These are phyloP conservation scores for Kradibia gibbosae DNA, from an alignment of 1,140 invertebrate species.

Conservation along the genomic window DNA sequence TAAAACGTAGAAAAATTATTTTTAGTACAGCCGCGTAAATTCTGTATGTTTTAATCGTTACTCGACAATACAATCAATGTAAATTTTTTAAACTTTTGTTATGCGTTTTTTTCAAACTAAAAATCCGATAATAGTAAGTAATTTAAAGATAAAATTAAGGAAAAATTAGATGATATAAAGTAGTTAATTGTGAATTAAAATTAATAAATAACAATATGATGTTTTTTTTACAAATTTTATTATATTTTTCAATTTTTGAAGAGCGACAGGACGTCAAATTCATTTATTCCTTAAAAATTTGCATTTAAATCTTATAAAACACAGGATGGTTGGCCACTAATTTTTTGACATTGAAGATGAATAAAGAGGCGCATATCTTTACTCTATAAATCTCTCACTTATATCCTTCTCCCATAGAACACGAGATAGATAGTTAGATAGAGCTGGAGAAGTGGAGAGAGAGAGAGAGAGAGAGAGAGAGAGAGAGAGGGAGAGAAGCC, in stretches of 20 bases:
- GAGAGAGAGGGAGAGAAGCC: background rate
- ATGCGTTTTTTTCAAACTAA: too few species aligned
- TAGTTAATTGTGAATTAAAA: background rate
- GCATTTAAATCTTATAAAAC: constrained; percentile 41
- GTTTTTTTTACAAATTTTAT: background rate
- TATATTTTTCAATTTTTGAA: background rate
- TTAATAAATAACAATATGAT: background rate
- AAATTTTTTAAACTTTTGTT: too few species aligned
- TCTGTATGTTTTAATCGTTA: too few species aligned
- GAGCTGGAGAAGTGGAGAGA: background rate
- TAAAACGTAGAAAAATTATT: too few species aligned
- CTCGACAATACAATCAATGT: too few species aligned
- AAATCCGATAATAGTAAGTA: too few species aligned
- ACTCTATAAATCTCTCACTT: constrained; percentile 43
- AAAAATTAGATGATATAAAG: background rate
- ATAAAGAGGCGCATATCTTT: constrained; percentile 37
- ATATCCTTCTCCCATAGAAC: constrained; percentile 44
- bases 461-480: background rate
- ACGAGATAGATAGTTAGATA: constrained; percentile 10
- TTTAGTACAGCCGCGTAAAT: too few species aligned
- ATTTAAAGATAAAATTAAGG: too few species aligned
- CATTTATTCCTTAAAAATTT: constrained; percentile 38
- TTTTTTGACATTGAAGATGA: constrained; percentile 44
- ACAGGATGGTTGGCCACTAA: constrained; percentile 43
- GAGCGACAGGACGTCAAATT: background rate